Evolutionary conservation across 2,888 invertebrate genomes (phyloP).

Genomic region (Oeneis ivallda): DNA sequence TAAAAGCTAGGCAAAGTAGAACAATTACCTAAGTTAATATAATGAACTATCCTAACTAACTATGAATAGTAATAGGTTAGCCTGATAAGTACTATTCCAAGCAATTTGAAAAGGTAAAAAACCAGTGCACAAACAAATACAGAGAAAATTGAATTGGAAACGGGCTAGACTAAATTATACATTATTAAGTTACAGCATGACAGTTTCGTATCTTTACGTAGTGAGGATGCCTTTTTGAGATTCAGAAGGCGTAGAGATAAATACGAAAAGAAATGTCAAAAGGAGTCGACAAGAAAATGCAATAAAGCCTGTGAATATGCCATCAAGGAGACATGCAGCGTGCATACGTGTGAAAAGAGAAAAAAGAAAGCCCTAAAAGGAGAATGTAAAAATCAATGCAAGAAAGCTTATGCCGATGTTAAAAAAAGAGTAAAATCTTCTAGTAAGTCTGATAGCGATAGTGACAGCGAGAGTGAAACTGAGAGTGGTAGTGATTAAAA

Average conservation of each 20-base stretch:
- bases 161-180: not conserved
- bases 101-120: not conserved
- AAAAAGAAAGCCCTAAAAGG: constrained; percentile 44
- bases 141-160: not conserved
- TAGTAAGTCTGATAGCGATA: constrained; percentile 24
- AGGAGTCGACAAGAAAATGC: constrained; percentile 50
- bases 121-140: not conserved
- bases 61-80: too few species aligned
- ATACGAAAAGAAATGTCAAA: constrained; percentile 56
- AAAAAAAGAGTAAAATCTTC: constrained; percentile 11
- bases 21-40: too few species aligned
- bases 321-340: constrained; percentile 41
- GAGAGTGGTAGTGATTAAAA: constrained; percentile 16
- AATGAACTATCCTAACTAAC: too few species aligned
- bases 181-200: constrained; percentile 6
- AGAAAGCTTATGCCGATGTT: constrained; percentile 9
- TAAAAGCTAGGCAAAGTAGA: too few species aligned
- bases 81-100: too few species aligned
- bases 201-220: constrained; percentile 16
- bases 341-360: constrained; percentile 40
- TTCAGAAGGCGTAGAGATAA: constrained; percentile 47
- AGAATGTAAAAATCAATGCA: constrained; percentile 51
- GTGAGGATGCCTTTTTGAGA: constrained; percentile 13
- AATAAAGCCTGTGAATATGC: constrained; percentile 47
- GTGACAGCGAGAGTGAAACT: constrained; percentile 24